Evolutionary conservation across 2,888 invertebrate species (phyloP), one percentile per base, ranked within the genome.

Genomic region (Thymelicus lineola): DNA sequence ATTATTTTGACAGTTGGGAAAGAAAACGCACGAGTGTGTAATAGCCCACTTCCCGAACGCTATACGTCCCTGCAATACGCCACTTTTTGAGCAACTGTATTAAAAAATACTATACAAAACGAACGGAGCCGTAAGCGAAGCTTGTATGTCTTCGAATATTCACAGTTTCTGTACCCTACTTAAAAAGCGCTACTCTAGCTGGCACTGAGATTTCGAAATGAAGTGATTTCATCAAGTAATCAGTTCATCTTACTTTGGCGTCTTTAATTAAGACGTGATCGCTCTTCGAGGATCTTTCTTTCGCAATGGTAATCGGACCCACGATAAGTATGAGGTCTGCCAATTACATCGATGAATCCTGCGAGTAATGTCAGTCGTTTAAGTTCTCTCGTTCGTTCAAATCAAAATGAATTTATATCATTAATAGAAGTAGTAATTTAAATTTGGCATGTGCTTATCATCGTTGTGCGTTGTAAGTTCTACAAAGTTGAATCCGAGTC

Each of bases 401-500:
- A 53, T 53, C 53, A 10, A 20, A 61, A 28, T 61, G 46, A 38
- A 61, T 14, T 5, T 46, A 28, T 42, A 59, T 1, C n/a, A 6
- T 59, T 6, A 17, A 28, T 46, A 45, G 35, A 46, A 58, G 10
- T 46, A 3, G 10, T 15, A 59, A 66, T 59, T 66, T 59, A 59
- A 60, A 50, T 60, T 45, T 58, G 62, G 53, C 69, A n/a, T 57
- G 57, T 48, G 63, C 38, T 63, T 58, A 53, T 64, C 59, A 59
- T 59, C 55, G 14, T 28, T 50, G 10, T 62, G 61, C 67, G 67
- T 70, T 79, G 77, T 79, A 76, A 78, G 76, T 77, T 77, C 79
- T 83, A 76, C 74, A 82, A 86, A 86, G 82, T 87, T 83, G 78
- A 82, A 83, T 84, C 82, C 82, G 79, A 78, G 71, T 76, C 77